Evolutionary conservation across 2,113 vertebrate genomes (phyloP).

Genomic region (Bettongia penicillata): DNA sequence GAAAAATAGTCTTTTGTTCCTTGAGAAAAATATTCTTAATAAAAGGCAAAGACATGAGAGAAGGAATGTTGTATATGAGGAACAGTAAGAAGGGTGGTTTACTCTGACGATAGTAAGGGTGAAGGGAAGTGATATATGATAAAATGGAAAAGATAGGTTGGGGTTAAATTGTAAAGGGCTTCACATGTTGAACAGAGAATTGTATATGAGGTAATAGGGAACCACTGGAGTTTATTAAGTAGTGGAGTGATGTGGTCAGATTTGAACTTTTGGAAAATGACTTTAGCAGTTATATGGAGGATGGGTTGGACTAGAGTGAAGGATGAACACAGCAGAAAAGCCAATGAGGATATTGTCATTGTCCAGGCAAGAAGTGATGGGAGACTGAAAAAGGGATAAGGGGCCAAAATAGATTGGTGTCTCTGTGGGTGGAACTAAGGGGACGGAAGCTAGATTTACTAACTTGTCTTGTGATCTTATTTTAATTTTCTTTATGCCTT

Average conservation of each 20-base stretch:
- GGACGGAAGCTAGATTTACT: not conserved
- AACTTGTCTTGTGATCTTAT: not conserved
- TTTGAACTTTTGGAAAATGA: not conserved
- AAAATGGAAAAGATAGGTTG: not conserved
- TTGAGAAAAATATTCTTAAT: not conserved
- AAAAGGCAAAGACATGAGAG: not conserved
- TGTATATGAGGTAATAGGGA: not conserved
- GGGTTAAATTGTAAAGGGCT: not conserved
- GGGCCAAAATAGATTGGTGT: not conserved
- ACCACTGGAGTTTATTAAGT: not conserved
- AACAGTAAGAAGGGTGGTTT: not conserved
- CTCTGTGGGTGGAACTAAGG: not conserved
- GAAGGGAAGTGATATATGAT: not conserved
- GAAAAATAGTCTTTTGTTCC: not conserved
- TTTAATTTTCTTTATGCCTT: not conserved
- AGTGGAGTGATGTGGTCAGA: not conserved
- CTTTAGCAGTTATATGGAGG: not conserved
- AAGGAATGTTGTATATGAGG: not conserved
- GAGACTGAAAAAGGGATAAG: not conserved
- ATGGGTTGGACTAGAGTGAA: not conserved
- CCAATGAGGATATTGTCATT: not conserved
- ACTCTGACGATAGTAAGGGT: not conserved
- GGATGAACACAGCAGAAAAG: not conserved
- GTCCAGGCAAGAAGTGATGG: not conserved
- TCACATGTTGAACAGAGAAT: not conserved